These are phyloP conservation scores for Phocoena phocoena DNA, from an alignment of 2,113 vertebrate species.

Conservation along the genomic window DNA sequence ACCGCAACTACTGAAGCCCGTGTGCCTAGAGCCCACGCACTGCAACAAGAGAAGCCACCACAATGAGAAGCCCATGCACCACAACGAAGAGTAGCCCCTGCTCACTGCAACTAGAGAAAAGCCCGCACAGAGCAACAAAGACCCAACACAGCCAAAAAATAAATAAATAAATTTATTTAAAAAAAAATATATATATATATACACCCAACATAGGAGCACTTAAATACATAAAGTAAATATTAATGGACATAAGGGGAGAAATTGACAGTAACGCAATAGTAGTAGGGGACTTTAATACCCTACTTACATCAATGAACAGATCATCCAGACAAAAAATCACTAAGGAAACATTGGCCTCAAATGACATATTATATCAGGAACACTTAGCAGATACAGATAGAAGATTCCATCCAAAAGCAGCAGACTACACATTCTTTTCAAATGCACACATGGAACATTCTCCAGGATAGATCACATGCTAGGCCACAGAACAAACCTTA, in stretches of 20 bases:
- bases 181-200: not conserved
- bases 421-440: not conserved
- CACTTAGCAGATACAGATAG: not conserved
- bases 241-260: not conserved
- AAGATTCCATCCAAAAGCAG: not conserved
- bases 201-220: not conserved
- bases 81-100: too few relatives aligned
- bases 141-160: too few relatives aligned
- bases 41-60: too few relatives aligned
- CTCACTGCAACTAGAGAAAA: too few relatives aligned
- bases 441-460: not conserved
- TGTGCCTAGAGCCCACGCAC: fast-evolving
- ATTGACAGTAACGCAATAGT: not conserved
- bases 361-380: not conserved
- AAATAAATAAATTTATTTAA: too few relatives aligned
- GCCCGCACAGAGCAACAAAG: too few relatives aligned
- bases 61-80: too few relatives aligned
- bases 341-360: not conserved
- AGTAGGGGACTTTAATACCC: not conserved
- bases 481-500: not conserved
- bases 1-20: too few relatives aligned
- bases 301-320: not conserved
- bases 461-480: not conserved
- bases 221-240: not conserved
- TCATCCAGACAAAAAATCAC: not conserved